Evolutionary conservation across 1,140 invertebrate species (phyloP), one percentile per base, ranked within the genome.

Genomic region (Nasonia giraulti): DNA sequence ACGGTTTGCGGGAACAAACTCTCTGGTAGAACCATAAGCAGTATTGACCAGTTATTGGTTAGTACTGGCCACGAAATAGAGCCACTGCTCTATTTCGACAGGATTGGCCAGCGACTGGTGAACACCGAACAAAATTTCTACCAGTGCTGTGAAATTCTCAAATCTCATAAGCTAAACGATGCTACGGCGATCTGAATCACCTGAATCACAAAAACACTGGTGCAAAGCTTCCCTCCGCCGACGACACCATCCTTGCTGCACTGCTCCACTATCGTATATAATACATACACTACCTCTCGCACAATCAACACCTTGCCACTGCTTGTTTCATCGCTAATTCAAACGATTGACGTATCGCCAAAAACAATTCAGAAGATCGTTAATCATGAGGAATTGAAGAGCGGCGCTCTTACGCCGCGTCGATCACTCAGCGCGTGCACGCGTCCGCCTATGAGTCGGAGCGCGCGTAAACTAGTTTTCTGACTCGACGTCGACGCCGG

Each of bases 381-480:
- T 62, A 62, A 62, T 62, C 20, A 62, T 62, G 17, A 20, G 55
- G 20, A 62, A 62, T 20, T n/a, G 20, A 62, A 62, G 55, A 62
- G 55, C 27, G 4, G 68, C n/a, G 23, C 11, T 69, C 68, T 27
- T 17, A 37, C 33, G 66, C 0, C 8, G 7, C 66, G 66, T 23
- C 66, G 66, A 69, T 69, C 66, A 69, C 31, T 33, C 68, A 33
- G 10, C 10, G 31, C 27, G 31, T 7, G 27, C 27, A 37, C 14
- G 78, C 78, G 55, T 66, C 78, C 62, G 27, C 11, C 78, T 80
- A 80, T 66, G 50, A 80, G n/a, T 33, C 12, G 50, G 33, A 4
- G 11, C 50, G 33, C 78, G 78, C 12, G 78, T 80, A 80, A 80
- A 80, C 78, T 80, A 80, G 78, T 80, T 80, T 68, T n/a, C 11